Evolutionary conservation across 2,888 invertebrate species (phyloP).

Genomic region (Amblyteles armatorius): DNA sequence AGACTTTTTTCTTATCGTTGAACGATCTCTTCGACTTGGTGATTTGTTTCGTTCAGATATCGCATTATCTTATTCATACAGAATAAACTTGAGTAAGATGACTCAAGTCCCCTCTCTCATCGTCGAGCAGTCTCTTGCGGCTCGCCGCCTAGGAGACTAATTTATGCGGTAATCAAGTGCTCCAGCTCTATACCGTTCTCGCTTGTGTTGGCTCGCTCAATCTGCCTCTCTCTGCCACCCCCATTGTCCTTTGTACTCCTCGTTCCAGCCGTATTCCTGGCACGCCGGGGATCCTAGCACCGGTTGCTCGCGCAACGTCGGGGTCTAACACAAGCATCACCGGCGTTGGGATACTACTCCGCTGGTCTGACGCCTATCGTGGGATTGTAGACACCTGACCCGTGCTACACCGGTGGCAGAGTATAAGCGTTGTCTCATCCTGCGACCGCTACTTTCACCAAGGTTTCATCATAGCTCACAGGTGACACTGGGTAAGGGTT

Average conservation of each 20-base stretch:
- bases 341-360: conserved; percentile 32
- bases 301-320: conserved; percentile 59
- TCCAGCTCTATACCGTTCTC: conserved; percentile 63
- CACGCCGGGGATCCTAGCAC: conserved; percentile 49
- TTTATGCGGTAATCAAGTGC: conserved; percentile 81
- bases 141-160: conserved; percentile 80
- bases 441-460: conserved; percentile 50
- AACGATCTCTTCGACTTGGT: no score
- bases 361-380: conserved; percentile 73
- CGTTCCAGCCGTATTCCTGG: conserved; percentile 63
- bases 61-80: background rate
- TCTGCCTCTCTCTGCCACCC: conserved; percentile 29
- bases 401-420: conserved; percentile 60
- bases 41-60: background rate
- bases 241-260: conserved; percentile 73
- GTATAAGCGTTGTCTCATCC: conserved; percentile 42
- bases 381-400: conserved; percentile 80
- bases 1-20: no score
- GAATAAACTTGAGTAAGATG: conserved; percentile 1
- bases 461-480: conserved; percentile 18
- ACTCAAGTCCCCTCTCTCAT: background rate
- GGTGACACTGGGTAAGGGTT: conserved; percentile 37
- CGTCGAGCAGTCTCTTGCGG: conserved; percentile 67
- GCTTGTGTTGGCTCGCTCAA: conserved; percentile 49
- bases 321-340: conserved; percentile 48